Base-by-base conservation (phyloP, 2,797 vertebrate species). In the Pantherophis alleghaniensis region DNA sequence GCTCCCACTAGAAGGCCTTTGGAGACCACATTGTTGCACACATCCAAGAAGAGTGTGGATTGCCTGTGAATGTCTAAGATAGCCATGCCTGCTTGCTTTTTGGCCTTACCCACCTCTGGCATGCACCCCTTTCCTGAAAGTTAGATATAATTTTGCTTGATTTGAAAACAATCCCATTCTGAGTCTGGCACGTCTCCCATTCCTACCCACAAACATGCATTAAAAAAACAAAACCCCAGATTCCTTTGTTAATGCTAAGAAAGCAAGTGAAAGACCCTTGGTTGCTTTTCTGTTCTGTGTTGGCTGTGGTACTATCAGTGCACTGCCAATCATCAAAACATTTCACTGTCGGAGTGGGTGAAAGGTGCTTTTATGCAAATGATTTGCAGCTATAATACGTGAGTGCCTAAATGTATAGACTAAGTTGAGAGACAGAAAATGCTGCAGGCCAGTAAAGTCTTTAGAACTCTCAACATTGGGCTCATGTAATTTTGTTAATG, bases 271-370 rank as follows among this genome's bases (percentile, higher is more conserved):
- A 59, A 92, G 20, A 13, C 20, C 11, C 47, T 74, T 28, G 88
- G 20, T 92, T 55, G 20, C 24, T 5, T 66, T 69, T 69, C 69
- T 66, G 51, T 20, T 26, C n/a, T 74, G 14, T 7, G 0, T 79
- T 16, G 56, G 28, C 28, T 79, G 11, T 42, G 60, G 28, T 87
- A 24, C 26, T 91, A 61, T 66, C 53, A 1, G 53, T 88, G 89
- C 92, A 92, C 86, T 93, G 91, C 91, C 92, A 95, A 91, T 32
- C 57, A 88, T 88, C 79, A 89, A 89, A 6, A 6, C 91, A 14
- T 63, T 92, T 56, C 59, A n/a, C 22, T 37, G 94, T 1, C 95
- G 96, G 95, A 94, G 96, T 92, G 93, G 11, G 42, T 22, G 0
- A 7, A 32, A 92, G 1, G n/a, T 90, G 10, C 32, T 59, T 57